These are phyloP conservation scores for Lordiphosa clarofinis DNA, from an alignment of 1,140 invertebrate species.

Conservation along the genomic window DNA sequence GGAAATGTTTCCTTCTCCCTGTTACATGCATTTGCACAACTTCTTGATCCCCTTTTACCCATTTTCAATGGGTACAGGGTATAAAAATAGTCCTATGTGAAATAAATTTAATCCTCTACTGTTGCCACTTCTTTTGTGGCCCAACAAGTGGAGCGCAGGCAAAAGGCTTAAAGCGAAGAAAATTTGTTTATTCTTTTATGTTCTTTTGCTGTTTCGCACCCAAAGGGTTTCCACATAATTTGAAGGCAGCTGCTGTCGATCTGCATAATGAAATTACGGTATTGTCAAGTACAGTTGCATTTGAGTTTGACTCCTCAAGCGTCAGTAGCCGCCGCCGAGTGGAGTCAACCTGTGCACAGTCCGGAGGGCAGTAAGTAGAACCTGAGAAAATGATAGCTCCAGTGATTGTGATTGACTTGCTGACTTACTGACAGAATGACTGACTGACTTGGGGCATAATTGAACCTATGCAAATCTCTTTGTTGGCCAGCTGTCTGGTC, in stretches of 20 bases:
- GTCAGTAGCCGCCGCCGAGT: conserved; percentile 23
- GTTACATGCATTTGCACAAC: too few relatives aligned
- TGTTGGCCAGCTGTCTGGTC: conserved; percentile 28
- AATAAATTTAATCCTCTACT: conserved; percentile 19
- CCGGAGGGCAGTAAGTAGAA: conserved; percentile 61
- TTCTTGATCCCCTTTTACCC: too few relatives aligned
- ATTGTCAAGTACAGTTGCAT: conserved; percentile 60
- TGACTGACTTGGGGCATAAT: conserved; percentile 30
- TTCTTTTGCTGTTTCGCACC: conserved; percentile 1
- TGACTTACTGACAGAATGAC: conserved; percentile 32
- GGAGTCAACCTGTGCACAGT: neutral
- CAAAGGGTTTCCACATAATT: conserved; percentile 22
- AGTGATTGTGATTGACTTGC: conserved; percentile 44
- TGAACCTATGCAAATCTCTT: conserved; percentile 54
- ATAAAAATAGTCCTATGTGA: conserved; percentile 42
- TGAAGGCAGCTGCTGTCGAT: conserved; percentile 40
- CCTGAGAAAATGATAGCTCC: conserved; percentile 48
- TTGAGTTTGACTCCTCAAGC: conserved; percentile 15
- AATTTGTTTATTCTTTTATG: conserved; percentile 3
- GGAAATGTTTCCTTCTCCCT: too few relatives aligned
- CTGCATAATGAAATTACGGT: conserved; percentile 67
- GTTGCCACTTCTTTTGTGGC: conserved; percentile 22
- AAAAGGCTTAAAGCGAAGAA: conserved; percentile 19
- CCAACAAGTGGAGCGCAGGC: conserved; percentile 22
- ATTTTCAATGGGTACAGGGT: too few relatives aligned